Percentiles rank a stretch among this genome's conserved stretches.
These are phyloP conservation scores for Megamerina dolium DNA, from an alignment of 2,888 invertebrate genomes.

Conservation along the genomic window DNA sequence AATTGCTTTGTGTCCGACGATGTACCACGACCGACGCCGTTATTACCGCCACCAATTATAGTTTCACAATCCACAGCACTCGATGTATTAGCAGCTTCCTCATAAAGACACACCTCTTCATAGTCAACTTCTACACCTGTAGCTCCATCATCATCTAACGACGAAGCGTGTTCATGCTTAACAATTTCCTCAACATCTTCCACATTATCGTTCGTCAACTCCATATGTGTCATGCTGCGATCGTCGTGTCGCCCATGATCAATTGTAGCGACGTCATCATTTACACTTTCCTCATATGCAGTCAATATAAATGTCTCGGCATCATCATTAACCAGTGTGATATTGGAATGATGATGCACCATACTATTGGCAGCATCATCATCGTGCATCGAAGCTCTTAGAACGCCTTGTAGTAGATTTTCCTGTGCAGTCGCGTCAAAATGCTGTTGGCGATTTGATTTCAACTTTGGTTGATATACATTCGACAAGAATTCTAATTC, in stretches of 20 bases:
- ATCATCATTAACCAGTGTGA: conserved; percentile 37
- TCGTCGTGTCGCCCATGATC: conserved; percentile 33
- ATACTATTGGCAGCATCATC: conserved; percentile 23
- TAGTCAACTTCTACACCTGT: conserved; percentile 36
- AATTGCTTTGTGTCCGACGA: conserved; percentile 34
- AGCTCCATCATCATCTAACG: conserved; percentile 35
- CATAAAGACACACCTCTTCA: conserved; percentile 42
- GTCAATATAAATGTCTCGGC: conserved; percentile 38
- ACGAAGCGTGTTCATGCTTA: conserved; percentile 28
- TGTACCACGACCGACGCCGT: conserved; percentile 13
- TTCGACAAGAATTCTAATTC: conserved; percentile 40
- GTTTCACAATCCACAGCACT: conserved; percentile 35
- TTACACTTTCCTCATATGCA: conserved; percentile 39
- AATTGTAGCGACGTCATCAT: conserved; percentile 33
- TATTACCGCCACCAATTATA: conserved; percentile 19
- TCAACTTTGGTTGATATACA: conserved; percentile 43
- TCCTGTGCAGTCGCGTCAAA: conserved; percentile 12
- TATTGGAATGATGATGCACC: conserved; percentile 29
- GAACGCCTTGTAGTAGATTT: conserved; percentile 16
- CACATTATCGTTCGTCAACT: conserved; percentile 28
- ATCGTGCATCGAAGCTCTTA: conserved; percentile 19
- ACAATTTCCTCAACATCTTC: conserved; percentile 35
- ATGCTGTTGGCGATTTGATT: conserved; percentile 34
- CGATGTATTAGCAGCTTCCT: conserved; percentile 34
- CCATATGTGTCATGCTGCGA: conserved; percentile 26